These are phyloP conservation scores for Promerops cafer DNA, from an alignment of 2,113 vertebrate species.

Conservation along the genomic window DNA sequence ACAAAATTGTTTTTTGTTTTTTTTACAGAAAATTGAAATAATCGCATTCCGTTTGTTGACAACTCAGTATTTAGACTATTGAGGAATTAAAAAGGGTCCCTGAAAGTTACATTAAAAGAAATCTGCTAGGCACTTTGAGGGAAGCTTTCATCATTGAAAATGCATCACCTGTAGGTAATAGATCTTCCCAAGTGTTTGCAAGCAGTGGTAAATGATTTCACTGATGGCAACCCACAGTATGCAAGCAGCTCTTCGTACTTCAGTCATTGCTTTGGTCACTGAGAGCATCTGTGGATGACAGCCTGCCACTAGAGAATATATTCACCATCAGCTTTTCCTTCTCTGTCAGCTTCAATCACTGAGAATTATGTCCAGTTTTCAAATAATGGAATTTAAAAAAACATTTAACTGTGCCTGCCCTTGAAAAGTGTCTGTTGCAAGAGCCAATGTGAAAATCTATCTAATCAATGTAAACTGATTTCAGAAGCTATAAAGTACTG, in stretches of 20 bases:
- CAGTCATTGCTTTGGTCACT: constrained; percentile 17
- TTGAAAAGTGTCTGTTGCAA: constrained; percentile 29
- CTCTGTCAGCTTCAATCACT: constrained; percentile 25
- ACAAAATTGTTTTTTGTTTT: not conserved
- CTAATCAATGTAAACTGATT: constrained; percentile 7
- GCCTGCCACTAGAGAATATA: not conserved
- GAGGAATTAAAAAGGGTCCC: not conserved
- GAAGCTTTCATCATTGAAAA: constrained; percentile 1
- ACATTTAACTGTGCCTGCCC: not conserved
- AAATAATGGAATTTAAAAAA: constrained; percentile 16
- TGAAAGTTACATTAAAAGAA: not conserved
- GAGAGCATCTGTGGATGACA: not conserved
- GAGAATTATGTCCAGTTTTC: constrained; percentile 27
- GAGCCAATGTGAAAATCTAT: constrained; percentile 11
- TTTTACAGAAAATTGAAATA: not conserved
- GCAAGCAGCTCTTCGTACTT: not conserved
- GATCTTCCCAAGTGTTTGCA: not conserved
- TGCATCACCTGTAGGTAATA: not conserved
- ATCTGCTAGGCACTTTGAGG: not conserved
- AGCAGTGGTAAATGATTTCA: not conserved
- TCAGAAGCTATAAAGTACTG: not conserved
- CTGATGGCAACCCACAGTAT: not conserved
- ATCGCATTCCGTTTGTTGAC: not conserved
- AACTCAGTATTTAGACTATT: not conserved
- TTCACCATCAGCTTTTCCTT: not conserved